phyloP scores from a whole-genome alignment of 2,113 vertebrate genomes.

The Stomatorhinus ivindoensis region DNA sequence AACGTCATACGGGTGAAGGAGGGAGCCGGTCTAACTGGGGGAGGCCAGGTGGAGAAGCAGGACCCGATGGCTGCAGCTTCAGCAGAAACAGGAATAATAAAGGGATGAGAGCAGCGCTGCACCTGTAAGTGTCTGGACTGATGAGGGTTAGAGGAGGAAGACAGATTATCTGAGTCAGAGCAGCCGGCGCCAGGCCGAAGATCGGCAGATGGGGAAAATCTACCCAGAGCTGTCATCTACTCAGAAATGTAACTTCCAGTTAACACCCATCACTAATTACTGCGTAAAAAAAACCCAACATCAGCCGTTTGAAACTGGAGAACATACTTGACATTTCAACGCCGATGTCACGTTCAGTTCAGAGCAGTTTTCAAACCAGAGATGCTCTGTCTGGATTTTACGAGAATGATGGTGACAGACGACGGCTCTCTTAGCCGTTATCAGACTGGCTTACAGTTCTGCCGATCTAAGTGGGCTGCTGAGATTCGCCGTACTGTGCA shows the following conservation, averaged over 20 bases:
- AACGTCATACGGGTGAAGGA: not conserved
- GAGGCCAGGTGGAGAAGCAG: slow-evolving; percentile 1
- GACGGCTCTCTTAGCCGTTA: not conserved
- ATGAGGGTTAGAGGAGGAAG: not conserved
- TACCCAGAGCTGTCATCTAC: not conserved
- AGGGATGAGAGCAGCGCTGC: not conserved
- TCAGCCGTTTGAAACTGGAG: not conserved
- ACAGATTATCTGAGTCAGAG: not conserved
- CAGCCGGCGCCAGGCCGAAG: not conserved
- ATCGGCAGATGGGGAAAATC: not conserved
- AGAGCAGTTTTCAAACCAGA: not conserved
- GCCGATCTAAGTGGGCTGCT: not conserved
- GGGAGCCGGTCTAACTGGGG: not conserved
- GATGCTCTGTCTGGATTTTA: not conserved
- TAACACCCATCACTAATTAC: not conserved
- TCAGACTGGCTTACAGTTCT: not conserved
- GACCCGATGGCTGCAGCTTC: not conserved
- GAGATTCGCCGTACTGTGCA: not conserved
- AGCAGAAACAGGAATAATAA: slow-evolving; percentile 9
- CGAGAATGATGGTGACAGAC: not conserved
- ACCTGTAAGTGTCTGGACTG: not conserved
- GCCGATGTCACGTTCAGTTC: not conserved
- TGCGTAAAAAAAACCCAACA: not conserved
- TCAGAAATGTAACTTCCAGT: not conserved
- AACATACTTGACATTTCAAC: not conserved